phyloP scores from a whole-genome alignment of 2,113 vertebrate species.

The Sigmodon hispidus region DNA sequence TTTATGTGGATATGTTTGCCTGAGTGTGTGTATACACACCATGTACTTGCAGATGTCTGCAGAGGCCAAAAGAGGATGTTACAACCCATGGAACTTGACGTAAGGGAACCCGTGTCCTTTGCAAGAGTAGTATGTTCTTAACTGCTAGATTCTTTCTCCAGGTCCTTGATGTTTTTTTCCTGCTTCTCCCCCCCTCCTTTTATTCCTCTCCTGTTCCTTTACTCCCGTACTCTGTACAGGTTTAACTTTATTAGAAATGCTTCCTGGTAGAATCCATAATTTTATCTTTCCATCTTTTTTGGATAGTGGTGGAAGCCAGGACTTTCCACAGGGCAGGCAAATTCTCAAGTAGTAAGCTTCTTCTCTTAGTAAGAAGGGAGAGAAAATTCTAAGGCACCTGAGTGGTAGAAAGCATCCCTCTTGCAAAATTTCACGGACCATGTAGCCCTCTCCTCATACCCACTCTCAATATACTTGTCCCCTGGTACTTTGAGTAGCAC shows the following conservation, averaged over 20 bases:
- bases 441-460: not conserved
- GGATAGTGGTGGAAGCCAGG: not conserved
- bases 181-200: not conserved
- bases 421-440: accelerated
- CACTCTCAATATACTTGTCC: not conserved
- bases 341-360: not conserved
- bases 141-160: not conserved
- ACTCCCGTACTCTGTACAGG: too few species aligned
- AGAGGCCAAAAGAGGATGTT: not conserved
- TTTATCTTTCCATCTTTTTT: not conserved
- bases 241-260: not conserved
- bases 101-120: not conserved
- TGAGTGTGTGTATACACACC: not conserved
- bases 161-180: not conserved
- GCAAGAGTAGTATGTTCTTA: not conserved
- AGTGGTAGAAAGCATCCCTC: not conserved
- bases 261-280: not conserved
- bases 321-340: not conserved
- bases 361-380: not conserved
- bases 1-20: not conserved
- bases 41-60: not conserved
- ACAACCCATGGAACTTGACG: not conserved
- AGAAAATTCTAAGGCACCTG: not conserved
- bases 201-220: not conserved
- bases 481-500: accelerated